These are phyloP conservation scores for Achlya flavicornis DNA, from an alignment of 2,888 invertebrate species.

Conservation along the genomic window DNA sequence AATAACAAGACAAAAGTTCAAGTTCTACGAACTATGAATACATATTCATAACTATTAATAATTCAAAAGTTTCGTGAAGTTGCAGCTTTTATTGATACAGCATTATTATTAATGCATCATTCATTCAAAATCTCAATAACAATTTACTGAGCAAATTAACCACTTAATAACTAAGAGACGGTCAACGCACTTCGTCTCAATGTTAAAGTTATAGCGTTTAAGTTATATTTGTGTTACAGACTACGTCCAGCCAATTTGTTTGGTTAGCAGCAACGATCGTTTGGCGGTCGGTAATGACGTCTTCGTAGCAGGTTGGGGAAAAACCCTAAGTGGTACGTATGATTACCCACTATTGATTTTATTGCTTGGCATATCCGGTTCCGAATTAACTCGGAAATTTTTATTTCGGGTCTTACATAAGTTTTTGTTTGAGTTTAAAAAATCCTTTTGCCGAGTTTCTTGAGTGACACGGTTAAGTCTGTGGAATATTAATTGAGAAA, in stretches of 20 bases:
- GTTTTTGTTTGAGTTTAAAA: not conserved
- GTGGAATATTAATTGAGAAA: slow-evolving; percentile 1
- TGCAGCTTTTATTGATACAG: slow-evolving; percentile 6
- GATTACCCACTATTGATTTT: slow-evolving; percentile 39
- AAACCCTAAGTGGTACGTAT: slow-evolving; percentile 79
- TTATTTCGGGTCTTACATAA: slow-evolving; percentile 32
- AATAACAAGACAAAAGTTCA: not conserved
- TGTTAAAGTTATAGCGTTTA: not conserved
- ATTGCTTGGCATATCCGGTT: slow-evolving; percentile 11
- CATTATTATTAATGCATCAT: slow-evolving; percentile 5
- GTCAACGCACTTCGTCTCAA: not conserved
- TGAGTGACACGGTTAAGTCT: not conserved
- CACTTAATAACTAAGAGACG: slow-evolving; percentile 8
- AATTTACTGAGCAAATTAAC: not conserved
- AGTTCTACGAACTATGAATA: not conserved
- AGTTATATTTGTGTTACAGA: slow-evolving; percentile 55
- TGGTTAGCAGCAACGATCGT: slow-evolving; percentile 64
- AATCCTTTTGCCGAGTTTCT: not conserved
- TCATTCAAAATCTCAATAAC: not conserved
- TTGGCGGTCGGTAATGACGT: slow-evolving; percentile 73
- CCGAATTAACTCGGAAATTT: slow-evolving; percentile 10
- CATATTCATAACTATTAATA: slow-evolving; percentile 1
- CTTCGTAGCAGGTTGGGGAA: slow-evolving; percentile 85
- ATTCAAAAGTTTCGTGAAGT: slow-evolving; percentile 1
- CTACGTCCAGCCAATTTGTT: slow-evolving; percentile 85